Evolutionary conservation across 2,888 invertebrate species (phyloP).

Genomic region (Tanypteryx hageni): DNA sequence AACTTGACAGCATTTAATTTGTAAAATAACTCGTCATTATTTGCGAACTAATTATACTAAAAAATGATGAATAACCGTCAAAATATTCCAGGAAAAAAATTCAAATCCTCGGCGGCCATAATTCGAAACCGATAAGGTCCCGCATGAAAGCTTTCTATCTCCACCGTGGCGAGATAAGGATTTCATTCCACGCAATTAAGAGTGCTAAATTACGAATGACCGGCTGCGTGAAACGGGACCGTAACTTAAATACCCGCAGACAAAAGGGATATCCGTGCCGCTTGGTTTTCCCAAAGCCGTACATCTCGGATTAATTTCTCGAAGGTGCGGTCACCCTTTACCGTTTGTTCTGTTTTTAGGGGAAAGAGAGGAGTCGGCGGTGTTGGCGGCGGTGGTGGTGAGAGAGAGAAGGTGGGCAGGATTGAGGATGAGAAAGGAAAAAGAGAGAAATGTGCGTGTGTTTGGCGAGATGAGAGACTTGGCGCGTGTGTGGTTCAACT

Average conservation of each 20-base stretch:
- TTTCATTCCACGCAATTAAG: constrained; percentile 54
- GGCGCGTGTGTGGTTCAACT: constrained; percentile 5
- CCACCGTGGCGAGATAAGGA: constrained; percentile 25
- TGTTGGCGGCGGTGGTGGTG: neutral
- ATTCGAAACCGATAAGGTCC: neutral
- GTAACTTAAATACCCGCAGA: constrained; percentile 62
- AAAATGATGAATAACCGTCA: neutral
- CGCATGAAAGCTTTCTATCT: neutral
- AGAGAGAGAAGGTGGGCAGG: neutral
- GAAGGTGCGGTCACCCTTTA: constrained; percentile 55
- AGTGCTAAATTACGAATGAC: constrained; percentile 58
- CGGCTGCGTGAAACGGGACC: constrained; percentile 38
- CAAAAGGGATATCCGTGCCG: constrained; percentile 59
- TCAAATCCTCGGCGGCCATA: neutral
- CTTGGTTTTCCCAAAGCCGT: constrained; percentile 37
- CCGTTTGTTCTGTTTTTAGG: constrained; percentile 47
- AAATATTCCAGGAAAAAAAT: neutral
- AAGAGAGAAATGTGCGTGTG: neutral
- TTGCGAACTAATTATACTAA: no score
- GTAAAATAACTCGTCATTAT: no score
- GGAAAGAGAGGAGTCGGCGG: neutral
- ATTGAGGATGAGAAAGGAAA: neutral
- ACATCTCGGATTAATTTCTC: constrained; percentile 63
- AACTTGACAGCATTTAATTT: no score
- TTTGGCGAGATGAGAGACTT: neutral